Evolutionary conservation across 2,113 vertebrate genomes (phyloP).

Genomic region (Alouatta palliata): DNA sequence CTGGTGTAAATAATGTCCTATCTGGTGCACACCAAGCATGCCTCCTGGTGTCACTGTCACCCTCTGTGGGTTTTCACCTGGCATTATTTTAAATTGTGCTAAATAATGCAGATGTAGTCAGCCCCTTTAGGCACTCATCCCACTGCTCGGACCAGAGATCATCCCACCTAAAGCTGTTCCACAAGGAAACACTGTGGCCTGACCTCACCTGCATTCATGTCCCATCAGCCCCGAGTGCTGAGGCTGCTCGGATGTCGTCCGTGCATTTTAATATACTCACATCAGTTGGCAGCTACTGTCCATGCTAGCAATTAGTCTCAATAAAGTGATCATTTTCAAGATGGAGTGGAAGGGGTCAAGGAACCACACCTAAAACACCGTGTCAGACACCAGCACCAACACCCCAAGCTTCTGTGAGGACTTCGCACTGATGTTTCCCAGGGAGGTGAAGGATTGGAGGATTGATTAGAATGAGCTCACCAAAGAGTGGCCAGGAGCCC

Average conservation of each 20-base stretch:
- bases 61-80: background rate
- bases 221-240: background rate
- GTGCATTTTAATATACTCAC: background rate
- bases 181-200: background rate
- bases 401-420: too few relatives aligned
- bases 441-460: too few relatives aligned
- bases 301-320: fast-evolving
- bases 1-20: too few relatives aligned
- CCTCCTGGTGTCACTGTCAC: fast-evolving
- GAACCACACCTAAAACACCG: fast-evolving
- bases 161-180: fast-evolving
- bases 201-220: fast-evolving
- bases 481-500: background rate
- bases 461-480: too few relatives aligned
- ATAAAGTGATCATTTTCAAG: background rate
- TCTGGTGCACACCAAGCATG: fast-evolving
- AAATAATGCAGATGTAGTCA: background rate
- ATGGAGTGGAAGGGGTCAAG: fast-evolving
- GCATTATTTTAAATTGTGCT: too few relatives aligned
- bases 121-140: fast-evolving
- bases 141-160: fast-evolving
- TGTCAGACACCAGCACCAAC: too few relatives aligned
- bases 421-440: background rate
- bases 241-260: too few relatives aligned
- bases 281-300: fast-evolving